These are phyloP conservation scores for Calyptommatus sinebrachiatus DNA, from an alignment of 2,113 vertebrate genomes.

Conservation along the genomic window DNA sequence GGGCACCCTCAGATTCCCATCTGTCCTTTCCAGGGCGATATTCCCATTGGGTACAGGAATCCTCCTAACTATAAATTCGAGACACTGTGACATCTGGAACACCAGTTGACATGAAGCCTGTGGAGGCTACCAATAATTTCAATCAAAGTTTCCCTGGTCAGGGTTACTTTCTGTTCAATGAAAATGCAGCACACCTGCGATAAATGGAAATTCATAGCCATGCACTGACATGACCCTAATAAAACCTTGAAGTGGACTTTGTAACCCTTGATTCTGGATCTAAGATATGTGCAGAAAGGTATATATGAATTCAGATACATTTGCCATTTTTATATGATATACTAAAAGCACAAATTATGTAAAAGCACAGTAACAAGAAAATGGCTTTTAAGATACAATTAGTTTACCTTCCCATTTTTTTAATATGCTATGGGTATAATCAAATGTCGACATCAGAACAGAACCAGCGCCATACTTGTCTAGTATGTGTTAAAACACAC, in stretches of 20 bases:
- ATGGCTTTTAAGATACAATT: slow-evolving; percentile 21
- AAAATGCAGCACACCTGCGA: slow-evolving; percentile 1
- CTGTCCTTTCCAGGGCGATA: too few relatives aligned
- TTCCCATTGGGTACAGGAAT: too few relatives aligned
- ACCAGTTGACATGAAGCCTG: too few relatives aligned
- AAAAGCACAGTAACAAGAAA: slow-evolving; percentile 1
- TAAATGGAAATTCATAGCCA: background rate
- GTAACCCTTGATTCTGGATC: too few relatives aligned
- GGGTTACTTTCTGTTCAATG: slow-evolving; percentile 32
- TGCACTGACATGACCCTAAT: background rate
- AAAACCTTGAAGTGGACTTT: too few relatives aligned
- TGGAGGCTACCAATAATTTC: too few relatives aligned
- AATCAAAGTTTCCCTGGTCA: too few relatives aligned
- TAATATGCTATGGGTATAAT: background rate
- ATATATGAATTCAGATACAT: background rate
- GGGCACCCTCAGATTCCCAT: too few relatives aligned
- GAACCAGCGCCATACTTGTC: too few relatives aligned
- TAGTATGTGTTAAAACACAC: too few relatives aligned
- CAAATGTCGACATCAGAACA: background rate
- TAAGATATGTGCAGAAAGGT: background rate
- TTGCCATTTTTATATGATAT: background rate
- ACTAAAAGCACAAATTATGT: background rate
- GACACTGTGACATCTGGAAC: too few relatives aligned
- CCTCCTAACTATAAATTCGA: too few relatives aligned
- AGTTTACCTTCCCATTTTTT: slow-evolving; percentile 22